Conservation (phyloP, 1,140 invertebrate genomes). For the Drosophila ambigua region DNA sequence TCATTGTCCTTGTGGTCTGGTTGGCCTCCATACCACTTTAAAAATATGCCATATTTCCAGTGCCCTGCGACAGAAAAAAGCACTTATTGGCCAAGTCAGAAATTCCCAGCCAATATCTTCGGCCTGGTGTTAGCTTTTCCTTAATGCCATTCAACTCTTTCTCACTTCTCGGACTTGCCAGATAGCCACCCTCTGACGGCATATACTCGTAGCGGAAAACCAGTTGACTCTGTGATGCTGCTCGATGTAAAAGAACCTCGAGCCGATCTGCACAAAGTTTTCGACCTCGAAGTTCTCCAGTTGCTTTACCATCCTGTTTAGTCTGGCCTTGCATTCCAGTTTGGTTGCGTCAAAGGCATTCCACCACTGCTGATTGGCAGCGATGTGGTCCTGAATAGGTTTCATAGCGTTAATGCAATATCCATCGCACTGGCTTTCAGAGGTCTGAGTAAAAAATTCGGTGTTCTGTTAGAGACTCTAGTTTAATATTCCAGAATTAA, state of each 20-base stretch:
- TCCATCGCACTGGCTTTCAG: slow-evolving; percentile 2
- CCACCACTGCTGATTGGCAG: neutral
- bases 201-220: slow-evolving; percentile 23
- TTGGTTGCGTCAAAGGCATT: neutral
- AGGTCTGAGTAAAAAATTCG: neutral
- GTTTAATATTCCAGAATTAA: too few species aligned
- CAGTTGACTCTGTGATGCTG: neutral
- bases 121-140: neutral
- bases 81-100: neutral
- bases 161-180: slow-evolving; percentile 11
- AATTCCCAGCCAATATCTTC: slow-evolving; percentile 23
- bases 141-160: slow-evolving; percentile 3
- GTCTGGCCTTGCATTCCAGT: neutral
- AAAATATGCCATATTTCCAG: neutral
- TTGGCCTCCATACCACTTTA: neutral
- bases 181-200: slow-evolving; percentile 14
- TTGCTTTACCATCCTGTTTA: neutral
- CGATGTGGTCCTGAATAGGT: slow-evolving; percentile 22
- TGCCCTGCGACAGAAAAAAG: neutral
- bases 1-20: neutral
- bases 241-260: slow-evolving; percentile 34
- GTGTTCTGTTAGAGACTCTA: too few species aligned
- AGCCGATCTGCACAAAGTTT: slow-evolving; percentile 2
- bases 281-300: neutral
- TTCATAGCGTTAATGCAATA: slow-evolving; percentile 21